These are phyloP conservation scores for Drosophila trichaetosa DNA, from an alignment of 2,888 invertebrate genomes.

Conservation along the genomic window DNA sequence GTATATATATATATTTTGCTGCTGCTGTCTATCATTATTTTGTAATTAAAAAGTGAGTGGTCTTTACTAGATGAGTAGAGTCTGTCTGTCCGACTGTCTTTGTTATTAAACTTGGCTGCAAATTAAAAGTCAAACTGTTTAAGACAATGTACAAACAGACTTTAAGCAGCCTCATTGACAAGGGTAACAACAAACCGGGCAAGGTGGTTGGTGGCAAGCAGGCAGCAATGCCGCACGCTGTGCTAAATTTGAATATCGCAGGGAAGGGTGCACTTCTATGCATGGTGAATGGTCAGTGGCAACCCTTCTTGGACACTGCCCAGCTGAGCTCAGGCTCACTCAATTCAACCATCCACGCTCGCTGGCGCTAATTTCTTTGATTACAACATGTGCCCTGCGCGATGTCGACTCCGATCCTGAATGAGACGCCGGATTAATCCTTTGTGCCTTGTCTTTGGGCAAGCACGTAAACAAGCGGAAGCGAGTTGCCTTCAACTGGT, in stretches of 20 bases:
- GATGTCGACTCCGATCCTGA: constrained; percentile 42
- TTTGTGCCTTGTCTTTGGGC: constrained; percentile 73
- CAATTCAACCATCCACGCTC: constrained; percentile 43
- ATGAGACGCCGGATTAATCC: constrained; percentile 52
- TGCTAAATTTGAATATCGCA: constrained; percentile 64
- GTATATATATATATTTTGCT: not conserved
- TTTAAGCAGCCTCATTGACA: constrained; percentile 60
- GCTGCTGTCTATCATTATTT: constrained; percentile 21
- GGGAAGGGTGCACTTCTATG: constrained; percentile 21
- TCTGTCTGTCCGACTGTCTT: constrained; percentile 14
- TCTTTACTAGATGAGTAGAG: constrained; percentile 1
- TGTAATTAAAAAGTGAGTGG: constrained; percentile 67
- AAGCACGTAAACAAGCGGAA: constrained; percentile 61
- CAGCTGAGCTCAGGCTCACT: constrained; percentile 29
- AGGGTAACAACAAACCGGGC: constrained; percentile 32
- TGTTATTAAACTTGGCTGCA: constrained; percentile 63
- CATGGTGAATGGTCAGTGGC: constrained; percentile 46
- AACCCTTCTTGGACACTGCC: constrained; percentile 66
- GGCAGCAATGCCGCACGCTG: constrained; percentile 55
- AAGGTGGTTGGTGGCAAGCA: not conserved
- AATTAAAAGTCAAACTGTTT: constrained; percentile 83
- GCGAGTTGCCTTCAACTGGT: constrained; percentile 71
- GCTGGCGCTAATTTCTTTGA: constrained; percentile 80
- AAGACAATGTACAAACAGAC: constrained; percentile 75
- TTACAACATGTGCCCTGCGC: constrained; percentile 67